A percentile compares a stretch with the other conserved stretches of the same genome.
phyloP scores from a whole-genome alignment of 2,888 invertebrate species.

The Ophion ventricosus region DNA sequence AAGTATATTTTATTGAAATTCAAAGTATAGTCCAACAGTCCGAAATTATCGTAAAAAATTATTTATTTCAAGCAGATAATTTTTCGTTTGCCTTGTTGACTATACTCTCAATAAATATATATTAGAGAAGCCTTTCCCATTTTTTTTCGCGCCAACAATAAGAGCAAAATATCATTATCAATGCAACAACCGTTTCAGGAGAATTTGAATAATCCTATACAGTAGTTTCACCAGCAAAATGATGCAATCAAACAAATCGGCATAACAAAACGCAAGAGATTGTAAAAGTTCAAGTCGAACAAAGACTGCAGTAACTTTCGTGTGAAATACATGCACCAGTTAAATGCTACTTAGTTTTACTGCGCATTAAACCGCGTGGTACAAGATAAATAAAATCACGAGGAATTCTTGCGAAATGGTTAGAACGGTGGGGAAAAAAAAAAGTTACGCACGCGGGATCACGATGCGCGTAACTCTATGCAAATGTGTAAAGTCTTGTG shows the following conservation, averaged over 20 bases:
- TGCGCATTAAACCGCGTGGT: background rate
- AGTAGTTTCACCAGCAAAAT: background rate
- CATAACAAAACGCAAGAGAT: background rate
- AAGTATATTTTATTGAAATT: background rate
- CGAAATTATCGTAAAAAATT: background rate
- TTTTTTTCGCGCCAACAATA: background rate
- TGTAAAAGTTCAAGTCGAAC: background rate
- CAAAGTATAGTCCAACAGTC: background rate
- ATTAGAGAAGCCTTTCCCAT: background rate
- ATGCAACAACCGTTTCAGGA: background rate
- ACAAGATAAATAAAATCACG: constrained; percentile 14
- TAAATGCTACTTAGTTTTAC: background rate
- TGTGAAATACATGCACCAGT: background rate
- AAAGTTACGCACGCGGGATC: constrained; percentile 10
- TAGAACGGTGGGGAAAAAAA: constrained; percentile 5
- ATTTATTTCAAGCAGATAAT: background rate
- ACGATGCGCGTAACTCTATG: constrained; percentile 47
- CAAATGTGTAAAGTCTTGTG: constrained; percentile 47
- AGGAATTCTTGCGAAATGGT: constrained; percentile 30
- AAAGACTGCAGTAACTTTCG: background rate
- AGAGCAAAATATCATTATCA: background rate
- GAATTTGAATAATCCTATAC: background rate
- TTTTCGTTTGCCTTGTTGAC: background rate
- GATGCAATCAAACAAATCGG: constrained; percentile 1
- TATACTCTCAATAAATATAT: background rate